phyloP scores from a whole-genome alignment of 2,113 vertebrate species.

The Euleptes europaea region DNA sequence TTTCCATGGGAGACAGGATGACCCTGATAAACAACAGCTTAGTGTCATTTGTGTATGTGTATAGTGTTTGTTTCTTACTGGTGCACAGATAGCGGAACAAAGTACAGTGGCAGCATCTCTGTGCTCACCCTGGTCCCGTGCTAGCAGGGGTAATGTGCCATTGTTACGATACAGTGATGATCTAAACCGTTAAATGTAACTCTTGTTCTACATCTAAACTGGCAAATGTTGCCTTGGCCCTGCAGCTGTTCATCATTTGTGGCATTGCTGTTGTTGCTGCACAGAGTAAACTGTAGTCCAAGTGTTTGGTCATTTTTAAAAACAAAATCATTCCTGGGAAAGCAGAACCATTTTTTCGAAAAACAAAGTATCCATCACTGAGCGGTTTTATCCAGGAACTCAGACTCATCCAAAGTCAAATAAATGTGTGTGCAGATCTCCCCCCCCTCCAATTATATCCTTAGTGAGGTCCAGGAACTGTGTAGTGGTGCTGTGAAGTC shows the following conservation, averaged over 20 bases:
- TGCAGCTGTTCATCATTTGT: slow-evolving; percentile 55
- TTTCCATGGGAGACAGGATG: background rate
- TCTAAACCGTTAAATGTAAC: slow-evolving; percentile 23
- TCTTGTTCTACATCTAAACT: slow-evolving; percentile 52
- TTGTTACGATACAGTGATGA: slow-evolving; percentile 64
- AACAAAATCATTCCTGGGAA: slow-evolving; percentile 22
- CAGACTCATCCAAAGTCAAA: slow-evolving; percentile 40
- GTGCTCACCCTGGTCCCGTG: slow-evolving; percentile 14
- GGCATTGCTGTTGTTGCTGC: slow-evolving; percentile 45
- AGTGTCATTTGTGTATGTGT: background rate
- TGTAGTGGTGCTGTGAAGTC: background rate
- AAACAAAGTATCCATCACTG: background rate
- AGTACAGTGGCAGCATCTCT: slow-evolving; percentile 30
- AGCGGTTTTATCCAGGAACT: slow-evolving; percentile 9
- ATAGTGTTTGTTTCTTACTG: background rate
- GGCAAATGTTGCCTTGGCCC: slow-evolving; percentile 48
- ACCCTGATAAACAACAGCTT: slow-evolving; percentile 31
- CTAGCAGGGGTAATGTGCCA: slow-evolving; percentile 55
- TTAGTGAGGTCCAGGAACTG: background rate
- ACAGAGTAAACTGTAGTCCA: slow-evolving; percentile 25
- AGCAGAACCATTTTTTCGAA: slow-evolving; percentile 7
- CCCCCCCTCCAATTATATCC: slow-evolving; percentile 16
- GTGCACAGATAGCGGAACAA: slow-evolving; percentile 33
- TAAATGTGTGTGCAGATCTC: background rate
- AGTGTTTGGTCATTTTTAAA: slow-evolving; percentile 40